These are phyloP conservation scores for Heliconius ethilla DNA, from an alignment of 2,888 invertebrate species.

Conservation along the genomic window DNA sequence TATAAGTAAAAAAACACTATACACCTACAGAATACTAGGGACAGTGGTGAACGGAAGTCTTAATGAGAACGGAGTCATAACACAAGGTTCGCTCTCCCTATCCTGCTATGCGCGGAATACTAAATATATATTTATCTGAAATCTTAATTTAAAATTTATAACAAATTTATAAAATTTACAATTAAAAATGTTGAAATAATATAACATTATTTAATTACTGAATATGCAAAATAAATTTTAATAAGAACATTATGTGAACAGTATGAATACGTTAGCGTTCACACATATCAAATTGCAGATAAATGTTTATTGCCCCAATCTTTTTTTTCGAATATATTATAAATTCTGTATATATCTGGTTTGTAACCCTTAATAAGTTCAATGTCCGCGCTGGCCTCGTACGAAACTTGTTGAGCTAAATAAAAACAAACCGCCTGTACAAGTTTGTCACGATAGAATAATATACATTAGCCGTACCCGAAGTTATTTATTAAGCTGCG, in stretches of 20 bases:
- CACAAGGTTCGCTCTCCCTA: no score
- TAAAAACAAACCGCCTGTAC: constrained; percentile 40
- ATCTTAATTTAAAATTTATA: no score
- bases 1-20: background rate
- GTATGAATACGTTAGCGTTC: background rate
- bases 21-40: no score
- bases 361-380: background rate
- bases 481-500: constrained; percentile 43
- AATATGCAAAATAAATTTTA: background rate
- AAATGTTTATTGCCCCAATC: background rate
- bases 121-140: no score
- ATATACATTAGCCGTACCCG: constrained; percentile 42
- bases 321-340: background rate
- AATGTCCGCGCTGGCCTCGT: constrained; percentile 6
- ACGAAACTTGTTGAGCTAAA: constrained; percentile 42
- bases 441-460: constrained; percentile 43
- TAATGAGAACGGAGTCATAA: no score
- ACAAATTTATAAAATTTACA: no score
- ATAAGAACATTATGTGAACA: background rate
- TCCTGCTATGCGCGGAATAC: no score
- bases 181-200: no score
- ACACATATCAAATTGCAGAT: background rate
- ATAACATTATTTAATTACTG: no score
- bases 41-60: no score
- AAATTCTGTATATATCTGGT: background rate